These are phyloP conservation scores for Cranoglanis bouderius DNA, from an alignment of 2,113 vertebrate species.

Conservation along the genomic window DNA sequence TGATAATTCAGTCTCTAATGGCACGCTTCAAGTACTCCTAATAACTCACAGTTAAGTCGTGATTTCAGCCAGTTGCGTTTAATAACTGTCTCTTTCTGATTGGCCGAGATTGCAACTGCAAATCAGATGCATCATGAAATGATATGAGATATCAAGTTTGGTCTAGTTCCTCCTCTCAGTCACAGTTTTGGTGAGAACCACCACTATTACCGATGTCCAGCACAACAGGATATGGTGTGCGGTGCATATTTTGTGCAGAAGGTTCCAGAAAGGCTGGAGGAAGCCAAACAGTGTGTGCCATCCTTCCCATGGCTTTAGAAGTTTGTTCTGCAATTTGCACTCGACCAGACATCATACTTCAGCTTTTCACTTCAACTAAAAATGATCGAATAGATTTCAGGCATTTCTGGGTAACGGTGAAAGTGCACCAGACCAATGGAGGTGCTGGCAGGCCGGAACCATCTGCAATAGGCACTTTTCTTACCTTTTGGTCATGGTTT, in stretches of 20 bases:
- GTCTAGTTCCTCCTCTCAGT: background rate
- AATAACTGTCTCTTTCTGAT: background rate
- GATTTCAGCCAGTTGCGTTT: background rate
- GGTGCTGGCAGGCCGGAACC: conserved; percentile 53
- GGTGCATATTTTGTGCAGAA: conserved; percentile 28
- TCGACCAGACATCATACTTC: conserved; percentile 18
- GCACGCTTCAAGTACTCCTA: conserved; percentile 49
- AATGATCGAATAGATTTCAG: background rate
- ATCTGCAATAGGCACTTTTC: conserved; percentile 77
- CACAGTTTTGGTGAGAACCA: background rate
- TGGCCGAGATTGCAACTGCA: background rate
- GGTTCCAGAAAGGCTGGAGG: conserved; percentile 8
- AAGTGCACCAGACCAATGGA: conserved; percentile 30
- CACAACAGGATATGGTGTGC: background rate
- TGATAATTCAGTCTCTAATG: conserved; percentile 35
- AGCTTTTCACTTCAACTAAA: background rate
- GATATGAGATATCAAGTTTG: background rate
- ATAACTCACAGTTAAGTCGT: conserved; percentile 15
- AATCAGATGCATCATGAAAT: background rate
- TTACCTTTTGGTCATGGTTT: conserved; percentile 64
- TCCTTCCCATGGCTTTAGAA: conserved; percentile 10
- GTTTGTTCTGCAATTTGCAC: background rate
- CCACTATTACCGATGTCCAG: background rate
- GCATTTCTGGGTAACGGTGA: conserved; percentile 52
- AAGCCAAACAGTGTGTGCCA: conserved; percentile 12